Evolutionary conservation across 2,113 vertebrate species (phyloP).

Genomic region (Saimiri boliviensis): DNA sequence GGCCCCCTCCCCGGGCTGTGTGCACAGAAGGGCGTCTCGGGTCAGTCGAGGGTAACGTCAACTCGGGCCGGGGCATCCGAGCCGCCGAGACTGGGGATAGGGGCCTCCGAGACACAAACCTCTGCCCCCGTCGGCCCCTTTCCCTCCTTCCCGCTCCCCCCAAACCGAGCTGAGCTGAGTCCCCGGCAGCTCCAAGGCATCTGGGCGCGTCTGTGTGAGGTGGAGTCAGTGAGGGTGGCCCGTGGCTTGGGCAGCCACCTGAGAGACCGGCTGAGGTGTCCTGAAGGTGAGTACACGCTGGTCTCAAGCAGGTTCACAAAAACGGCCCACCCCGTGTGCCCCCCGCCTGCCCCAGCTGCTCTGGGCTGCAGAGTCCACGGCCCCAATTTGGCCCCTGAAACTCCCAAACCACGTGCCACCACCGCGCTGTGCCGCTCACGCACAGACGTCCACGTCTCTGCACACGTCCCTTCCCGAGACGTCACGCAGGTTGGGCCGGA

Average conservation of each 20-base stretch:
- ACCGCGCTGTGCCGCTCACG: rapidly evolving
- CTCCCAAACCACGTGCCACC: rapidly evolving
- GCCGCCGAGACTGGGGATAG: neutral
- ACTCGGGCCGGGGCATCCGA: neutral
- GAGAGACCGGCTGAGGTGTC: conserved; percentile 83
- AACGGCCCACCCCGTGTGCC: conserved; percentile 89
- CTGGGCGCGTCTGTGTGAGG: conserved; percentile 57
- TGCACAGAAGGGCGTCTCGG: neutral
- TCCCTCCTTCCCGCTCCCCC: neutral
- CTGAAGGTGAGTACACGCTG: conserved; percentile 93
- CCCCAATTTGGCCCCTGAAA: neutral
- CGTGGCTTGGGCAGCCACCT: conserved; percentile 87
- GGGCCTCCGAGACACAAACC: conserved; percentile 59
- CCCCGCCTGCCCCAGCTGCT: neutral
- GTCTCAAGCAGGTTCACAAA: conserved; percentile 86
- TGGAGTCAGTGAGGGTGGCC: conserved; percentile 88
- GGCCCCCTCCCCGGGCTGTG: neutral
- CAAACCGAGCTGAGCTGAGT: neutral
- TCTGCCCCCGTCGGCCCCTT: neutral
- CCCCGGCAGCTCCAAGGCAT: neutral
- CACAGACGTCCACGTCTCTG: rapidly evolving
- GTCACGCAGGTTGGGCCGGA: conserved; percentile 85
- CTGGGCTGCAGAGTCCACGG: neutral
- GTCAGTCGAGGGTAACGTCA: neutral
- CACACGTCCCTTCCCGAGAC: neutral